phyloP scores from a whole-genome alignment of 2,113 vertebrate species.

The Nothocercus julius region DNA sequence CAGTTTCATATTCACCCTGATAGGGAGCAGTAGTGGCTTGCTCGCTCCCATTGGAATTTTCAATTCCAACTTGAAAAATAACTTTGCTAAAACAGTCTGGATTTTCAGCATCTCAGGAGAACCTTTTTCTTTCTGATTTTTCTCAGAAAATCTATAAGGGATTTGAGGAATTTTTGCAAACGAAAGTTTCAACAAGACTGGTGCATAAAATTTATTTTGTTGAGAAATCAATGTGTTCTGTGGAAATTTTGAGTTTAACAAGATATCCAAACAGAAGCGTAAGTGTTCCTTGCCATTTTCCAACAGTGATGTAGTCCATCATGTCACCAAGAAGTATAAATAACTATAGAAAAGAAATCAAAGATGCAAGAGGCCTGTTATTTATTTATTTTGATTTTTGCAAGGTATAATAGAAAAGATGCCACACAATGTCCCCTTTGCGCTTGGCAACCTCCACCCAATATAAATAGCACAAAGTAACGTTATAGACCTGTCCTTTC shows the following conservation, averaged over 20 bases:
- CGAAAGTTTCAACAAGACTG: not conserved
- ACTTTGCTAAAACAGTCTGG: not conserved
- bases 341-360: constrained; percentile 32
- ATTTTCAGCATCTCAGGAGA: not conserved
- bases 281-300: constrained; percentile 38
- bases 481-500: not conserved
- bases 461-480: not conserved
- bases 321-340: constrained; percentile 12
- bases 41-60: constrained; percentile 8
- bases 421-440: not conserved
- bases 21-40: not conserved
- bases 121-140: not conserved
- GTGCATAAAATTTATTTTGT: not conserved
- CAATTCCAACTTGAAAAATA: constrained; percentile 54
- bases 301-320: not conserved
- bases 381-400: constrained; percentile 50
- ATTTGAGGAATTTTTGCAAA: not conserved
- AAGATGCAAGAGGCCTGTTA: constrained; percentile 33
- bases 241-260: constrained; percentile 1
- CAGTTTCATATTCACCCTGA: constrained; percentile 4
- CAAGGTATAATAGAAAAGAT: not conserved
- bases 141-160: not conserved
- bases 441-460: not conserved
- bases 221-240: not conserved
- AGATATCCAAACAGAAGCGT: constrained; percentile 1